Base-by-base conservation (phyloP, 2,113 vertebrate species). In the Fulica atra region DNA sequence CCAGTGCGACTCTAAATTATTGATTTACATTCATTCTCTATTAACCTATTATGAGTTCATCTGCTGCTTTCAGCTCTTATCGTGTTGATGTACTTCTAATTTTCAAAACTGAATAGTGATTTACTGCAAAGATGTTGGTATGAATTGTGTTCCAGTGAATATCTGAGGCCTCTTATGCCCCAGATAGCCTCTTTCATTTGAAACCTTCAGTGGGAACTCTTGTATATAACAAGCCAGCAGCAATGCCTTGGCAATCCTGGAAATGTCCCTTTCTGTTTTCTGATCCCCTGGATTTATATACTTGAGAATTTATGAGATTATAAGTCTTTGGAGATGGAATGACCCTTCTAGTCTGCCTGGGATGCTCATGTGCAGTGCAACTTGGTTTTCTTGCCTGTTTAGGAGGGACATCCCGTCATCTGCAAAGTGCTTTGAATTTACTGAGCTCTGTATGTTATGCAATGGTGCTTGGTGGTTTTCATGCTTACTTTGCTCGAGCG, bases 11-110 rank as follows among this genome's bases (percentile, higher is more conserved):
- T 91, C 63, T 77, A 64, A 88, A 80, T 82, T 90, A 94, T 84
- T 96, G 92, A 95, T 96, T 92, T 78, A 54, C 56, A 33, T 93
- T 87, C 38, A 26, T 71, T 84, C 70, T 78, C 71, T 92, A 40
- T 93, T 93, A 93, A 66, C 77, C 70, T 81, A 23, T 86, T 81
- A 71, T 7, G 46, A 90, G 80, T 91, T 95, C 77, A 68, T 87
- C 74, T 96, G 90, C 91, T 2, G 2, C 83, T 85, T 84, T 87
- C 83, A 86, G 56, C 77, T 85, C 15, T 4, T 68, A 50, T 36
- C 21, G 2, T 28, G 33, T 66, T 54, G 91, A 66, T 29, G 54
- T 60, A 48, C 36, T 88, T 87, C 54, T 78, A 24, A 64, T 87
- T 94, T 95, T 73, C 90, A 44, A 74, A 81, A 69, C 73, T 13